Percentiles rank a stretch among this genome's conserved stretches.
These are phyloP conservation scores for Betta splendens DNA, from an alignment of 2,797 vertebrate genomes.

Conservation along the genomic window DNA sequence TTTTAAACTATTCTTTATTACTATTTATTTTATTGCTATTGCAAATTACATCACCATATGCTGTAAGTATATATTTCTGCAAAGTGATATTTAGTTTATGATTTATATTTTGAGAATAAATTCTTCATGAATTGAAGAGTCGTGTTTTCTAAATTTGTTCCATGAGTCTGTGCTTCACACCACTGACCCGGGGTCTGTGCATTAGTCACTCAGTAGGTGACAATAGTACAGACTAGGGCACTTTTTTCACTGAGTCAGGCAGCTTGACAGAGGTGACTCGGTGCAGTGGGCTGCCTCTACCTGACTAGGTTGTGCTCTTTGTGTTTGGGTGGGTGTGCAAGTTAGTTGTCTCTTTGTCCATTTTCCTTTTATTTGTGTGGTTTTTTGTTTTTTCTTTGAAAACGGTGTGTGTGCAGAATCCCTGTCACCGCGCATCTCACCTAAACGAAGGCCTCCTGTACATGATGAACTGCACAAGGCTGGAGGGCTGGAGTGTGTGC, in stretches of 20 bases:
- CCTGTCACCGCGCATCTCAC: too few relatives aligned
- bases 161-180: conserved; percentile 1
- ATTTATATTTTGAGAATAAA: conserved; percentile 69
- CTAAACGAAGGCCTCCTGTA: too few relatives aligned
- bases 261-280: conserved; percentile 35
- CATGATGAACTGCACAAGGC: too few relatives aligned
- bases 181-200: conserved; percentile 23
- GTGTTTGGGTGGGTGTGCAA: not conserved
- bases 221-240: conserved; percentile 29
- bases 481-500: too few relatives aligned
- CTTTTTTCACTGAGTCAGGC: conserved; percentile 61
- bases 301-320: conserved; percentile 35
- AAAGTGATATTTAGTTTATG: conserved; percentile 54
- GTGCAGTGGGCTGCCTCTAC: conserved; percentile 49
- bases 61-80: conserved; percentile 56
- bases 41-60: conserved; percentile 47
- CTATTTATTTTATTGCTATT: conserved; percentile 55
- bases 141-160: conserved; percentile 13
- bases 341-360: conserved; percentile 31
- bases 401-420: too few relatives aligned
- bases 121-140: conserved; percentile 31
- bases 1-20: conserved; percentile 55
- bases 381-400: too few relatives aligned
- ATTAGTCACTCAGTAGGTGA: conserved; percentile 31
- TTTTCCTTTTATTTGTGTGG: too few relatives aligned